phyloP scores from a whole-genome alignment of 2,797 vertebrate species.

The Ctenosaura bakeri region DNA sequence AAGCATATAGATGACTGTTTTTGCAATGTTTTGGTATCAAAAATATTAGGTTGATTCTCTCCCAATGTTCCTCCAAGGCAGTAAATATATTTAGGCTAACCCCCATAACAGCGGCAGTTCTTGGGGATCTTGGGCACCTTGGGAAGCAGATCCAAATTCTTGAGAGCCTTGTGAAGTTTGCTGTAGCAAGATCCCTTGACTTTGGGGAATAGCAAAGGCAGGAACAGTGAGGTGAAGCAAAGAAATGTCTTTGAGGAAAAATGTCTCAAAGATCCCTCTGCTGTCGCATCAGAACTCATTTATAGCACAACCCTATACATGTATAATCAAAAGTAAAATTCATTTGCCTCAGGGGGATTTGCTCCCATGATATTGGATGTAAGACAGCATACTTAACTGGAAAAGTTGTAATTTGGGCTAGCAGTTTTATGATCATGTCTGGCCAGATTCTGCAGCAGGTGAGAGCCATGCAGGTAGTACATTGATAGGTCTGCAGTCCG shows the following conservation, averaged over 20 bases:
- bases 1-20: neutral
- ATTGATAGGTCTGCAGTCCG: neutral
- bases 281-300: neutral
- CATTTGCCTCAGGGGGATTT: neutral
- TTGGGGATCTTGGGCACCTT: neutral
- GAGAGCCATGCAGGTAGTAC: neutral
- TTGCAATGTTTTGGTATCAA: neutral
- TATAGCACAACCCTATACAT: neutral
- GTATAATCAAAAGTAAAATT: neutral
- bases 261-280: neutral
- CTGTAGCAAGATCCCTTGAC: neutral
- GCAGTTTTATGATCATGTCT: neutral
- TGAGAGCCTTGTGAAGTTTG: neutral
- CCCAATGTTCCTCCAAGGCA: neutral
- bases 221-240: too few species aligned
- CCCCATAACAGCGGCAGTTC: neutral
- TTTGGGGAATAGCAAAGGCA: neutral
- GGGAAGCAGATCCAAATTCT: neutral
- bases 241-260: too few species aligned
- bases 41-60: neutral
- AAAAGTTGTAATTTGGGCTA: neutral
- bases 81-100: neutral
- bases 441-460: neutral
- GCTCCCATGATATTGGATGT: neutral
- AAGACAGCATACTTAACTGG: neutral